A percentile compares a stretch with the other conserved stretches of the same genome.
phyloP scores from a whole-genome alignment of 2,113 vertebrate genomes.

The Eurypyga helias region DNA sequence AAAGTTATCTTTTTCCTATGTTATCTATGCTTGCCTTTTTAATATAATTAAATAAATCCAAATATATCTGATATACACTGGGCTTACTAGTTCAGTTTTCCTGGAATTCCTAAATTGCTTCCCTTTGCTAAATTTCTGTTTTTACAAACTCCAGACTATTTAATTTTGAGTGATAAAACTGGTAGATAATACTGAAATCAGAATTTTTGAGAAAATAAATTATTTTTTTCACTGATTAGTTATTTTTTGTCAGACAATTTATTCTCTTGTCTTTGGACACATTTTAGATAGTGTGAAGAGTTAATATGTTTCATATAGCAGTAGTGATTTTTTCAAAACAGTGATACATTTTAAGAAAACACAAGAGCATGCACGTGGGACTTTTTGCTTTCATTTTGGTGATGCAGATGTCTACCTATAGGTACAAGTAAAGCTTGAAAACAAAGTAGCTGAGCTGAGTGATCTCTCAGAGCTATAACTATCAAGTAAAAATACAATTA shows the following conservation, averaged over 20 bases:
- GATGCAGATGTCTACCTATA: neutral
- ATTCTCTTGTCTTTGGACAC: neutral
- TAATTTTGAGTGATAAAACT: neutral
- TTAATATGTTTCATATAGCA: neutral
- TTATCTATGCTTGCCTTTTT: neutral
- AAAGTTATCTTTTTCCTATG: neutral
- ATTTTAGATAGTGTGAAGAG: neutral
- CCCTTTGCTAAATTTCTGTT: neutral
- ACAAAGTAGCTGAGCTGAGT: neutral
- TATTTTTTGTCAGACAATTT: neutral
- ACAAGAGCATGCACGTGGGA: neutral
- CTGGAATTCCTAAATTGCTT: neutral
- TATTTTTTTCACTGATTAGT: neutral
- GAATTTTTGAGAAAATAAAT: neutral
- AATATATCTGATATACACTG: neutral
- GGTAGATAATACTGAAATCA: neutral
- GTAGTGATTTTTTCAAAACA: neutral
- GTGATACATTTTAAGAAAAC: neutral
- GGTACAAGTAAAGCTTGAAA: neutral
- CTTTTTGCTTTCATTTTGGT: neutral
- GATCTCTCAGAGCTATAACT: neutral
- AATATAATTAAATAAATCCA: neutral
- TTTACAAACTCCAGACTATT: neutral
- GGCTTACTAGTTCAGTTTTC: neutral
- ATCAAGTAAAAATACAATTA: neutral